These are phyloP conservation scores for Patella depressa DNA, from an alignment of 2,888 invertebrate genomes.

Conservation along the genomic window DNA sequence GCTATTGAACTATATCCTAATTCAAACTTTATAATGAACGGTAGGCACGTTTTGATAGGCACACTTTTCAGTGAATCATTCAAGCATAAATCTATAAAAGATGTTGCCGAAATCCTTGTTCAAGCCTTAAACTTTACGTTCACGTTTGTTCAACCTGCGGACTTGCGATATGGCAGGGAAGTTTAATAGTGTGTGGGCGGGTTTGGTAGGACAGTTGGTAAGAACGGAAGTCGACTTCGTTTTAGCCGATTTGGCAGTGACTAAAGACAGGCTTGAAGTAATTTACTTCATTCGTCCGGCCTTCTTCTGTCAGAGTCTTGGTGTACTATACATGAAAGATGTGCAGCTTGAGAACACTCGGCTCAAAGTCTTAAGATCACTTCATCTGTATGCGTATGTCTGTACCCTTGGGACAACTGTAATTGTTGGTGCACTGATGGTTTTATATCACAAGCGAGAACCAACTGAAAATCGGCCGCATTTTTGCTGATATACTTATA, in stretches of 20 bases:
- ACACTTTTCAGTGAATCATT: not conserved
- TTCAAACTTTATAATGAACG: not conserved
- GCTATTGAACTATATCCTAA: not conserved
- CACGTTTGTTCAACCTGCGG: not conserved
- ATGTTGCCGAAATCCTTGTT: not conserved
- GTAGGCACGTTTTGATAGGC: not conserved
- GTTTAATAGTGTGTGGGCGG: not conserved
- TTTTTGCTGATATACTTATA: not conserved
- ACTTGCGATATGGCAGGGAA: not conserved
- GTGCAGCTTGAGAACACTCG: not conserved
- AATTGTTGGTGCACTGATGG: not conserved
- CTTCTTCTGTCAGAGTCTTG: not conserved
- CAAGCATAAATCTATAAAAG: not conserved
- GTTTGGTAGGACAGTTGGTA: not conserved
- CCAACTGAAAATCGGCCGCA: not conserved
- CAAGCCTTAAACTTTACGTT: not conserved
- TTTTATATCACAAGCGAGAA: not conserved
- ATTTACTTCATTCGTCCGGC: not conserved
- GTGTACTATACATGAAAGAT: not conserved
- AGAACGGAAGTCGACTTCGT: not conserved
- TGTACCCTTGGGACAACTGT: not conserved
- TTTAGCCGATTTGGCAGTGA: not conserved
- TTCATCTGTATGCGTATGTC: not conserved
- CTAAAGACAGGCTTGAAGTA: not conserved
- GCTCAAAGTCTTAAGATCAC: not conserved